These are phyloP conservation scores for Heterodera schachtii DNA, from an alignment of 1,140 invertebrate species.

Conservation along the genomic window DNA sequence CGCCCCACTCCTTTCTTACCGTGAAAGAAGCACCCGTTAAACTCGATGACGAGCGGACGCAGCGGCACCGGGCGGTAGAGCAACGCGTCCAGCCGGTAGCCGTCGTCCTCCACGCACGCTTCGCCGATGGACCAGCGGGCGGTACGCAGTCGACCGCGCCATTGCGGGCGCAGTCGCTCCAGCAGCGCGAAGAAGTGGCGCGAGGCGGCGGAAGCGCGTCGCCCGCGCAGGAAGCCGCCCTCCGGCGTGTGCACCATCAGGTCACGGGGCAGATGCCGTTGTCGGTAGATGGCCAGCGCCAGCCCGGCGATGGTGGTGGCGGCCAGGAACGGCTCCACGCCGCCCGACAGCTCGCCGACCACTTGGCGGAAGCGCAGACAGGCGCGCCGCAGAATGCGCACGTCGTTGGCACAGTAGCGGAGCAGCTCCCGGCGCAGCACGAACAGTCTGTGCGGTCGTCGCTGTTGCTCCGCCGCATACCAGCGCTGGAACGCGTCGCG, in stretches of 20 bases:
- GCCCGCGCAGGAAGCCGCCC: conserved; percentile 1
- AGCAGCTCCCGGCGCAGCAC: conserved; percentile 13
- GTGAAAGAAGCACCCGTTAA: conserved; percentile 2
- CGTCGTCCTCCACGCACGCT: neutral
- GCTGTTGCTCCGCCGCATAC: neutral
- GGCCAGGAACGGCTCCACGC: conserved; percentile 9
- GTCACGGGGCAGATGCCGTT: neutral
- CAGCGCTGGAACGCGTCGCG: neutral
- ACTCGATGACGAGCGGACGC: conserved; percentile 21
- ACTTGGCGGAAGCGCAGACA: conserved; percentile 5
- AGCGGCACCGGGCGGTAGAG: neutral
- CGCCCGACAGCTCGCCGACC: neutral
- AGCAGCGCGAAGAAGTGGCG: conserved; percentile 9
- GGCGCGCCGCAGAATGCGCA: conserved; percentile 8
- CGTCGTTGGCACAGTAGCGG: neutral
- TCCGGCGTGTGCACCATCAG: conserved; percentile 9
- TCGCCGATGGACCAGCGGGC: conserved; percentile 13
- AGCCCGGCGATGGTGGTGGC: neutral
- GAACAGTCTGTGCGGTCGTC: too few relatives aligned
- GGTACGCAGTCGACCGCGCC: neutral
- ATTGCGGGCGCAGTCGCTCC: neutral
- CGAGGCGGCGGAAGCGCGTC: neutral
- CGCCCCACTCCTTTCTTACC: neutral
- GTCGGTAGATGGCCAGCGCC: neutral
- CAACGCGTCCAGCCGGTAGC: neutral